Evolutionary conservation across 2,797 vertebrate genomes (phyloP), one percentile per base, ranked within the genome.

Genomic region (Chloroceryle amazona): DNA sequence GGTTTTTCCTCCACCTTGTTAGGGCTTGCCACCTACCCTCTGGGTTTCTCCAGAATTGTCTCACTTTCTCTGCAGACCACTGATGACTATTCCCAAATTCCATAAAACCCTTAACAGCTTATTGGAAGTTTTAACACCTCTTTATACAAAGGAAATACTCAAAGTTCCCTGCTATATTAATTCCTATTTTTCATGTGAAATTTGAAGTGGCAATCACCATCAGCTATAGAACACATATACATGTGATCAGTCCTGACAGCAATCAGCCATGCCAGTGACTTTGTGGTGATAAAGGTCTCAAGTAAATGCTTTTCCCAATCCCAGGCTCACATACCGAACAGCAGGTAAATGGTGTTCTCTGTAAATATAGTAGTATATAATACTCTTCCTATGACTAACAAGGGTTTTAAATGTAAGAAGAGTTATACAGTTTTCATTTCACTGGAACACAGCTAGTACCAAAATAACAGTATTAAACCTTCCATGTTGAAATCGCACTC

Each of bases 381-480:
- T 25, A 72, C 13, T 80, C 84, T 42, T 76, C 52, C 15, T 58
- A 26, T 33, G 33, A 73, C 41, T 55, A 67, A 88, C 31, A 35
- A 51, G 9, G 9, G 7, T 3, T 83, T 82, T 54, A 61, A 96
- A 71, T 0, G 0, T 44, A 55, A 61, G 46, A 63, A 76, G 10
- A 9, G 7, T 33, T 76, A 42, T n/a, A 46, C 10, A 17, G 42
- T 39, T 83, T 67, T 67, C 29, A 39, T 39, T 49, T 63, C 41
- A 67, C 31, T 89, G 31, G 42, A 94, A 90, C 46, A 14, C 51
- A 80, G 63, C 42, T 61, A 80, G 49, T 37, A 70, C 25, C 22
- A 73, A 85, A 90, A 74, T 41, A 80, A 87, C 28, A 74, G 49
- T 20, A 63, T 71, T 71, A 74, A 80, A 47, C n/a, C 17, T 71